These are phyloP conservation scores for Seladonia tumulorum DNA, from an alignment of 2,888 invertebrate species.

Conservation along the genomic window DNA sequence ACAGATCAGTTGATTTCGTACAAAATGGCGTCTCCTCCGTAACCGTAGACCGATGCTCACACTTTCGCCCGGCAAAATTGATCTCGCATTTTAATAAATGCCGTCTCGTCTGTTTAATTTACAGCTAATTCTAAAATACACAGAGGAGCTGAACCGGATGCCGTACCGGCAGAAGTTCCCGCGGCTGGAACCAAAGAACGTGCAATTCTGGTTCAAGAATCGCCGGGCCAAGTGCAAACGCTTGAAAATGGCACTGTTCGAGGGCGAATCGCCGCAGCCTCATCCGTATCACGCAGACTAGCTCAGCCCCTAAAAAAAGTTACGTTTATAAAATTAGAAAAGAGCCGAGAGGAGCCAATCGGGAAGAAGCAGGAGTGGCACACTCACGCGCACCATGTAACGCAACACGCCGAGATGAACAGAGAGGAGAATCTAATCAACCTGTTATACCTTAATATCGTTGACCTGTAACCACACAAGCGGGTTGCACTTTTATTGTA, in stretches of 20 bases:
- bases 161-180: conserved; percentile 99
- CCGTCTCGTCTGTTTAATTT: conserved; percentile 39
- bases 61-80: not conserved
- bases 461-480: conserved; percentile 61
- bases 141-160: conserved; percentile 98
- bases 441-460: conserved; percentile 72
- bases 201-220: conserved; percentile 99
- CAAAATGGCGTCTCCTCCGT: not conserved
- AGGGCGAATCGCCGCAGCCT: conserved; percentile 88
- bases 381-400: conserved; percentile 35
- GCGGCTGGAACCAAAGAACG: conserved; percentile 99
- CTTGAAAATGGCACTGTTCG: conserved; percentile 95
- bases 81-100: not conserved
- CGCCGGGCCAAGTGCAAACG: conserved; percentile 99
- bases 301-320: conserved; percentile 51
- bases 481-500: conserved; percentile 78
- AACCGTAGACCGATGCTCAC: not conserved
- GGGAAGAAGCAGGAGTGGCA: not conserved
- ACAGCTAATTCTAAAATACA: conserved; percentile 97
- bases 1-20: not conserved
- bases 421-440: conserved; percentile 59
- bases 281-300: conserved; percentile 83
- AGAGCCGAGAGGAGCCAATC: conserved; percentile 14
- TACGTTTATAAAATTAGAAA: conserved; percentile 54
- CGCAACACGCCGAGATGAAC: not conserved